These are phyloP conservation scores for Cordylochernes scorpioides DNA, from an alignment of 2,888 invertebrate species.

Conservation along the genomic window DNA sequence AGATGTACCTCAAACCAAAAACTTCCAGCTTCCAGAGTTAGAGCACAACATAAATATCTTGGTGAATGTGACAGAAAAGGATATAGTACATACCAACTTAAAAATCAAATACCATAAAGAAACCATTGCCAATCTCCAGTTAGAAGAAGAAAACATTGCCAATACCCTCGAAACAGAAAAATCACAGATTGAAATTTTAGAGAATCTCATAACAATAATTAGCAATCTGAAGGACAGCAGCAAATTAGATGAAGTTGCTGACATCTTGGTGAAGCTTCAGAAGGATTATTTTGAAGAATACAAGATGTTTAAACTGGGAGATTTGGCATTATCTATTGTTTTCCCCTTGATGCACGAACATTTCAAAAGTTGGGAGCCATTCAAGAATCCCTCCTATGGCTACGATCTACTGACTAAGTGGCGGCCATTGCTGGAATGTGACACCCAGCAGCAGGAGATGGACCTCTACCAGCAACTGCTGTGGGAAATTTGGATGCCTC, in stretches of 20 bases:
- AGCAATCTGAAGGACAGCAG: conserved; percentile 23
- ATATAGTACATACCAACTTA: conserved; percentile 61
- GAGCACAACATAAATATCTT: conserved; percentile 69
- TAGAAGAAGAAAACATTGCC: conserved; percentile 44
- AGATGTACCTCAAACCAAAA: conserved; percentile 8
- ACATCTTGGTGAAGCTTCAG: conserved; percentile 31
- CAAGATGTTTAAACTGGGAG: conserved; percentile 50
- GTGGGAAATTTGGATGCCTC: conserved; percentile 77
- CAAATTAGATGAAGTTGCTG: conserved; percentile 18
- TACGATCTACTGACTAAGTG: conserved; percentile 22
- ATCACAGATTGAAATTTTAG: conserved; percentile 39
- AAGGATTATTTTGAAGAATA: conserved; percentile 44
- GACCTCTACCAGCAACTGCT: conserved; percentile 50
- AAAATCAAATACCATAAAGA: conserved; percentile 48
- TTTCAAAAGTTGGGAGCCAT: conserved; percentile 48
- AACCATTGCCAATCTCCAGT: conserved; percentile 43
- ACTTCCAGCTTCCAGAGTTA: conserved; percentile 50
- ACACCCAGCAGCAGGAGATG: conserved; percentile 27
- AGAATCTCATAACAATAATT: conserved; percentile 38
- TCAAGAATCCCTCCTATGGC: conserved; percentile 27
- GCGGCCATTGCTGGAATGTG: conserved; percentile 22
- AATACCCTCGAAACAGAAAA: conserved; percentile 41
- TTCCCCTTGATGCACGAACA: conserved; percentile 51
- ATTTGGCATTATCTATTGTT: conserved; percentile 54
- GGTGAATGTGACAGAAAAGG: conserved; percentile 77